Conservation (phyloP, 2,797 vertebrate species). For the Brachyalestes nurse region DNA sequence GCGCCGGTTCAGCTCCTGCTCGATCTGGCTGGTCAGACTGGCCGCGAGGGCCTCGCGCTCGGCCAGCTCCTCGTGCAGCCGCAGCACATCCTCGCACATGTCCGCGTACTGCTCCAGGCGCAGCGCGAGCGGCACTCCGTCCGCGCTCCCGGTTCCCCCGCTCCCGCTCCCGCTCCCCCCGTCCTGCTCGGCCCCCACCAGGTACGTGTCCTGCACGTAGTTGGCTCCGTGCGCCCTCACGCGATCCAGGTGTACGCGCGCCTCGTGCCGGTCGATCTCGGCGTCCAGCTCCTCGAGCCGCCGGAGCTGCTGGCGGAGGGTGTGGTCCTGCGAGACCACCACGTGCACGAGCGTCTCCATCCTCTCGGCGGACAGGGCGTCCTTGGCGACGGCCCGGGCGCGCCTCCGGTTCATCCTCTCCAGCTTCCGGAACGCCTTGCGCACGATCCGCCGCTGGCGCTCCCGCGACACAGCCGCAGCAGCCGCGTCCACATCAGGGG, state of each 20-base stretch:
- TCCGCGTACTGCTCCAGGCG: constrained; percentile 85
- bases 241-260: constrained; percentile 90
- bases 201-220: constrained; percentile 97
- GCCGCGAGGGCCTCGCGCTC: constrained; percentile 89
- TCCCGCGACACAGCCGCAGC: constrained; percentile 76
- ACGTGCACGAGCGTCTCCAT: constrained; percentile 97
- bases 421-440: constrained; percentile 95
- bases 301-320: constrained; percentile 94
- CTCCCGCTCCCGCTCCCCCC: constrained; percentile 15
- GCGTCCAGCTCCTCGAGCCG: constrained; percentile 90
- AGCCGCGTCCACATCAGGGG: constrained; percentile 11
- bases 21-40: constrained; percentile 87
- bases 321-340: constrained; percentile 97
- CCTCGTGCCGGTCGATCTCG: constrained; percentile 92
- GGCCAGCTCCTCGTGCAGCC: constrained; percentile 87
- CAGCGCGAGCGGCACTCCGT: constrained; percentile 23
- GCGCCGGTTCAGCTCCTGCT: constrained; percentile 93
- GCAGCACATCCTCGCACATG: constrained; percentile 86
- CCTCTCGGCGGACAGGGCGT: constrained; percentile 82
- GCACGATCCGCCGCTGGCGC: constrained; percentile 89
- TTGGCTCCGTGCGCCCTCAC: constrained; percentile 91
- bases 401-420: constrained; percentile 92
- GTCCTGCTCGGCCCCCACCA: constrained; percentile 77
- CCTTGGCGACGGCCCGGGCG: constrained; percentile 73
- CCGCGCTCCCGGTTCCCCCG: neutral